phyloP scores from a whole-genome alignment of 2,888 invertebrate species.

The Harpalus rubripes region DNA sequence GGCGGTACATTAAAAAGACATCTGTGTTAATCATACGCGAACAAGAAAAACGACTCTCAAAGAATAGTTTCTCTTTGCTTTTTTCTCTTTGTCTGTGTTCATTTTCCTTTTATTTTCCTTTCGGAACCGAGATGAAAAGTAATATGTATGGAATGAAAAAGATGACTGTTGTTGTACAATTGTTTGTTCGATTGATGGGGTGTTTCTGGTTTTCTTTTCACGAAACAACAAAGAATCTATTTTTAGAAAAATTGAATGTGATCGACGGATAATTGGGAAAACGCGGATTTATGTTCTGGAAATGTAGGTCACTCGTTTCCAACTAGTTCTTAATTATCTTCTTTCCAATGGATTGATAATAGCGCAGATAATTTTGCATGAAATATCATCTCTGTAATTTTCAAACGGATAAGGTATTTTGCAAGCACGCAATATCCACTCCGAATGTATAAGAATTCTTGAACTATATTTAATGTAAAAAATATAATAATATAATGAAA shows the following conservation, averaged over 20 bases:
- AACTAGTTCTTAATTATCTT: conserved; percentile 25
- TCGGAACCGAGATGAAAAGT: conserved; percentile 39
- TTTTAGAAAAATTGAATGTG: conserved; percentile 39
- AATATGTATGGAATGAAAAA: conserved; percentile 55
- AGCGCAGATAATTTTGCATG: not conserved
- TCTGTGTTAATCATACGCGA: conserved; percentile 63
- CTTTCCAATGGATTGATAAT: not conserved
- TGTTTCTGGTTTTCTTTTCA: conserved; percentile 46
- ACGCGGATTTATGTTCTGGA: conserved; percentile 27
- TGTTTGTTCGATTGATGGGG: conserved; percentile 55
- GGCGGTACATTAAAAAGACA: conserved; percentile 59
- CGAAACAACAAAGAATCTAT: conserved; percentile 35
- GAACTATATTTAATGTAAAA: not conserved
- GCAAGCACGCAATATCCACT: not conserved
- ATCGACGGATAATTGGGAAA: conserved; percentile 36
- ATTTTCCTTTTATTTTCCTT: conserved; percentile 32
- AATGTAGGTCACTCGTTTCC: conserved; percentile 19
- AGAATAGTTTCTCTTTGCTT: conserved; percentile 29
- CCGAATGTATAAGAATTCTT: too few relatives aligned
- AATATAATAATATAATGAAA: not conserved
- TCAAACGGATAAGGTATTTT: not conserved
- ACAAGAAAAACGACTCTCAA: conserved; percentile 26
- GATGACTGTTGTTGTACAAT: conserved; percentile 49
- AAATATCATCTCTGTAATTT: not conserved
- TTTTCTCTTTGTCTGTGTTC: conserved; percentile 38